Evolutionary conservation across 1,140 invertebrate species (phyloP).

Genomic region (Helicorthomorpha holstii): DNA sequence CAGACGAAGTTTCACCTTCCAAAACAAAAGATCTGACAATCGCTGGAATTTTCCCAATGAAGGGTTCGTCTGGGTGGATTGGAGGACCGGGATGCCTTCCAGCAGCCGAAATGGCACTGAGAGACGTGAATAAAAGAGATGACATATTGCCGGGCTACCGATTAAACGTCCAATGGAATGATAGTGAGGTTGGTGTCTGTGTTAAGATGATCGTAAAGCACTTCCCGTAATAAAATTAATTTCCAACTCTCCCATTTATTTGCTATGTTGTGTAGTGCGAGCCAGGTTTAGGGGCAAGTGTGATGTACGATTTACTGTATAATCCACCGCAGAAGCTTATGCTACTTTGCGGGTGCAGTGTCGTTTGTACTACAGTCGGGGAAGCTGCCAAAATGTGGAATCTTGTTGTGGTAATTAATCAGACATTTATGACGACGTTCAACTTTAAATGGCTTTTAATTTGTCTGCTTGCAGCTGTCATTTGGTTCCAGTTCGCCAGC

Average conservation of each 20-base stretch:
- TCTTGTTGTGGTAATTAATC: conserved; percentile 77
- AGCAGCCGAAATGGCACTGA: conserved; percentile 82
- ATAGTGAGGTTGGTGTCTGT: conserved; percentile 68
- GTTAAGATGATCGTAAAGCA: neutral
- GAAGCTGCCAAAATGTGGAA: conserved; percentile 99
- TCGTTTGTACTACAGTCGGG: conserved; percentile 97
- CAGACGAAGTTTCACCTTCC: neutral
- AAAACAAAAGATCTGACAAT: conserved; percentile 64
- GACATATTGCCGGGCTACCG: conserved; percentile 84
- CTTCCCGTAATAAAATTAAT: conserved; percentile 6
- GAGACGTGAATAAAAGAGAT: conserved; percentile 80
- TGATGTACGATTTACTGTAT: conserved; percentile 97
- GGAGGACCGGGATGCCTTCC: conserved; percentile 86
- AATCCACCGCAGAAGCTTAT: conserved; percentile 90
- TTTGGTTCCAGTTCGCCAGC: conserved; percentile 97
- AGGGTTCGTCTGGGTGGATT: conserved; percentile 85
- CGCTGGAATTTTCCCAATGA: conserved; percentile 94
- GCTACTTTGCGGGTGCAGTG: conserved; percentile 89
- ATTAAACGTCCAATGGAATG: conserved; percentile 82
- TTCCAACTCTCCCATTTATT: neutral
- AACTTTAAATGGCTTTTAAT: too few relatives aligned
- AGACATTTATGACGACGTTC: neutral
- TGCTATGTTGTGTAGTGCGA: conserved; percentile 61
- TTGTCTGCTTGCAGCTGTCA: conserved; percentile 57
- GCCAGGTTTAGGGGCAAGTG: conserved; percentile 87